phyloP scores from a whole-genome alignment of 2,888 invertebrate genomes.

The Ischnura elegans region DNA sequence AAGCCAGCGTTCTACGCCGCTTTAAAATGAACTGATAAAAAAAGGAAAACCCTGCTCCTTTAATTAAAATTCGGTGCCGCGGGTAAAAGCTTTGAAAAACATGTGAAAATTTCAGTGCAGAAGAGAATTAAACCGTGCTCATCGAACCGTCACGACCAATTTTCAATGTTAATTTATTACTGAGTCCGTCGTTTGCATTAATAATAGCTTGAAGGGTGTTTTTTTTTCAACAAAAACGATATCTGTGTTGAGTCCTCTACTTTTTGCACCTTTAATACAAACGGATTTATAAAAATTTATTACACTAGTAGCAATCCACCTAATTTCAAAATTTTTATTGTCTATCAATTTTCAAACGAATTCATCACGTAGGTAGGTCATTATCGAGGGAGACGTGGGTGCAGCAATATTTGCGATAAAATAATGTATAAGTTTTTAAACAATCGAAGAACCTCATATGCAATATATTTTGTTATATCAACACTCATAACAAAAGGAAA shows the following conservation, averaged over 20 bases:
- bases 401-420: too few species aligned
- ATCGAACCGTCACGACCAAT: background rate
- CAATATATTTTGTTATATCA: too few species aligned
- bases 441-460: too few species aligned
- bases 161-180: background rate
- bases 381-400: too few species aligned
- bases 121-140: background rate
- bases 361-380: too few species aligned
- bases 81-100: background rate
- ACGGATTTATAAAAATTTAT: background rate
- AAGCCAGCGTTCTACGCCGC: too few species aligned
- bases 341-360: conserved; percentile 22
- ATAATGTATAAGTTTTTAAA: too few species aligned
- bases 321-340: conserved; percentile 28
- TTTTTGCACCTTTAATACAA: background rate
- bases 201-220: background rate
- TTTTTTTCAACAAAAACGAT: background rate
- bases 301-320: conserved; percentile 2
- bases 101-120: background rate
- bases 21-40: too few species aligned
- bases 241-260: background rate
- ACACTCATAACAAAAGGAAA: too few species aligned
- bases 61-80: background rate
- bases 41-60: background rate
- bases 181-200: background rate